Evolutionary conservation across 2,888 invertebrate genomes (phyloP).

Genomic region (Spatulosminthurus flaviceps): DNA sequence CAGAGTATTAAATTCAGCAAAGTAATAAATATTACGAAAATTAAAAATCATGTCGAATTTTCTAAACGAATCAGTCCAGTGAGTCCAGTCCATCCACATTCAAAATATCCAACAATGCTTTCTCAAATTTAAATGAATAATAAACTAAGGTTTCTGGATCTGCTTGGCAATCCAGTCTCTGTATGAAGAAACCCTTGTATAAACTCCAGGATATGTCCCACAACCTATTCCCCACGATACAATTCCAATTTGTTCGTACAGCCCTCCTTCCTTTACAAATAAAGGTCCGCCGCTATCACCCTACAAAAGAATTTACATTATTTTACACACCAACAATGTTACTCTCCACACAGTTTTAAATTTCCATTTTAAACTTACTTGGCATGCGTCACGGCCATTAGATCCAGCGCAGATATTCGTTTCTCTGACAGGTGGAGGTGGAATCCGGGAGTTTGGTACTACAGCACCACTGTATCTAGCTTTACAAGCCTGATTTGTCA

Average conservation of each 20-base stretch:
- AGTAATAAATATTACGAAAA: no score
- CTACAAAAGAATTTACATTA: neutral
- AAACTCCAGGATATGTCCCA: conserved; percentile 55
- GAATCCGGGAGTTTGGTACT: conserved; percentile 86
- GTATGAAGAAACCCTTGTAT: conserved; percentile 48
- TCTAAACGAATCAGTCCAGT: no score
- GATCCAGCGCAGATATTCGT: conserved; percentile 6
- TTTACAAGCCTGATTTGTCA: conserved; percentile 81
- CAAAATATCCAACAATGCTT: no score
- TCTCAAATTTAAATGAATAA: no score
- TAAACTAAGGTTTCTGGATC: no score
- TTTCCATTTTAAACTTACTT: no score
- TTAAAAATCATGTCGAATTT: no score
- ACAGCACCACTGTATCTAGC: conserved; percentile 87
- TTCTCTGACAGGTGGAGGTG: conserved; percentile 77
- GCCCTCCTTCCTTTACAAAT: neutral
- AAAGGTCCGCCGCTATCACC: conserved; percentile 34
- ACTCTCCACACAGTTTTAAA: no score
- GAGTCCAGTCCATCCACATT: no score
- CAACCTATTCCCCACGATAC: conserved; percentile 71
- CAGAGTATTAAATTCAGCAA: no score
- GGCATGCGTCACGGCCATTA: conserved; percentile 20
- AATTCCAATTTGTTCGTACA: conserved; percentile 34
- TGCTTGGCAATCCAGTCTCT: neutral
- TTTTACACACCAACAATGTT: no score